phyloP scores from a whole-genome alignment of 2,888 invertebrate species.

The Syrista parreyssii region DNA sequence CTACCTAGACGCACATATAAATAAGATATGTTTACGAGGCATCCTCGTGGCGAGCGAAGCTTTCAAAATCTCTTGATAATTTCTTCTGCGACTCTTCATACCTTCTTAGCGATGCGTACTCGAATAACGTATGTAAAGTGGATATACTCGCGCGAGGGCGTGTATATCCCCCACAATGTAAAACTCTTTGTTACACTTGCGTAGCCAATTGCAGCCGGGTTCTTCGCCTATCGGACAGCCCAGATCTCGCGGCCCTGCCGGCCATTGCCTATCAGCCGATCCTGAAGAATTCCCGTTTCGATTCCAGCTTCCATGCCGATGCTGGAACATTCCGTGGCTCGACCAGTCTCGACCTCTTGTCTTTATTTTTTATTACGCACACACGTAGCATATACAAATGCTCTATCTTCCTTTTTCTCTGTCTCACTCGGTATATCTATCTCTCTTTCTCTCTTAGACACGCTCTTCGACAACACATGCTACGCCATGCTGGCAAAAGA shows the following conservation, averaged over 20 bases:
- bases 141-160: conserved; percentile 51
- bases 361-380: not conserved
- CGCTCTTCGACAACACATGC: conserved; percentile 72
- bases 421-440: conserved; percentile 12
- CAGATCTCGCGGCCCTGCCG: conserved; percentile 43
- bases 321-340: not conserved
- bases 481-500: conserved; percentile 70
- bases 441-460: conserved; percentile 64
- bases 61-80: not conserved
- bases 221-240: conserved; percentile 48
- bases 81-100: not conserved
- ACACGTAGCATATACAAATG: not conserved
- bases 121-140: not conserved
- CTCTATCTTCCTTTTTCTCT: conserved; percentile 13
- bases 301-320: conserved; percentile 7
- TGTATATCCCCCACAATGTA: conserved; percentile 54
- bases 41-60: not conserved
- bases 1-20: not conserved
- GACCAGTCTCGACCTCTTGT: not conserved
- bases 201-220: conserved; percentile 55
- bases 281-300: conserved; percentile 20
- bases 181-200: conserved; percentile 56
- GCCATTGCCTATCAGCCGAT: conserved; percentile 18
- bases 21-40: not conserved
- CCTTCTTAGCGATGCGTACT: not conserved